phyloP scores from a whole-genome alignment of 2,113 vertebrate species.

The Fregetta grallaria region DNA sequence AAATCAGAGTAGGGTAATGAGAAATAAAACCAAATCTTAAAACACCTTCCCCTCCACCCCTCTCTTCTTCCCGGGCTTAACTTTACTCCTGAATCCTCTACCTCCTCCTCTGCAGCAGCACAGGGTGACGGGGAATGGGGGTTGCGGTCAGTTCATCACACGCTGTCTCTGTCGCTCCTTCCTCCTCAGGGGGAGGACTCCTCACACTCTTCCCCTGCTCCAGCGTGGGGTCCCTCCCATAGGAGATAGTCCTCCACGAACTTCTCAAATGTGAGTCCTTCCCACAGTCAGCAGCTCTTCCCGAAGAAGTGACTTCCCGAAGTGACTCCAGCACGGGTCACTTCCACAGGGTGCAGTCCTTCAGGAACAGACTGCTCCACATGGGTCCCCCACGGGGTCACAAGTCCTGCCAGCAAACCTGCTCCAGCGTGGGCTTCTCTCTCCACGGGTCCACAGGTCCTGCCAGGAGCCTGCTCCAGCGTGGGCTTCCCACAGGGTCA shows the following conservation, averaged over 20 bases:
- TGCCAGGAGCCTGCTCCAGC: not conserved
- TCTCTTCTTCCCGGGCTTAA: not conserved
- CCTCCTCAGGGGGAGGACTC: not conserved
- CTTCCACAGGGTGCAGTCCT: not conserved
- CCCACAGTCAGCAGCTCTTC: not conserved
- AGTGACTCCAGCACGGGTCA: not conserved
- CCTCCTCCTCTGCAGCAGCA: fast-evolving
- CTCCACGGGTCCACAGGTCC: not conserved
- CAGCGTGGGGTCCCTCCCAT: not conserved
- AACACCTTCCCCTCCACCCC: not conserved
- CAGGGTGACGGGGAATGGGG: not conserved
- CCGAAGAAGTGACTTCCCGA: too few relatives aligned
- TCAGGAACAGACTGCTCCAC: not conserved
- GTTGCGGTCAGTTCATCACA: not conserved
- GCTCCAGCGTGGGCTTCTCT: not conserved
- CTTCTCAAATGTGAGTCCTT: not conserved
- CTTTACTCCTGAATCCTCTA: not conserved
- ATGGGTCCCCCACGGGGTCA: not conserved
- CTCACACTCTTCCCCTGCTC: not conserved
- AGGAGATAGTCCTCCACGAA: not conserved
- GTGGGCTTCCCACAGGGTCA: not conserved
- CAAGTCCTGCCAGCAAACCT: too few relatives aligned
- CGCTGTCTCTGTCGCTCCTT: not conserved
- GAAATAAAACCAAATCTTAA: not conserved
- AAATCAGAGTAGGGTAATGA: not conserved